Evolutionary conservation across 1,140 invertebrate genomes (phyloP).

Genomic region (Caerostris extrusa): DNA sequence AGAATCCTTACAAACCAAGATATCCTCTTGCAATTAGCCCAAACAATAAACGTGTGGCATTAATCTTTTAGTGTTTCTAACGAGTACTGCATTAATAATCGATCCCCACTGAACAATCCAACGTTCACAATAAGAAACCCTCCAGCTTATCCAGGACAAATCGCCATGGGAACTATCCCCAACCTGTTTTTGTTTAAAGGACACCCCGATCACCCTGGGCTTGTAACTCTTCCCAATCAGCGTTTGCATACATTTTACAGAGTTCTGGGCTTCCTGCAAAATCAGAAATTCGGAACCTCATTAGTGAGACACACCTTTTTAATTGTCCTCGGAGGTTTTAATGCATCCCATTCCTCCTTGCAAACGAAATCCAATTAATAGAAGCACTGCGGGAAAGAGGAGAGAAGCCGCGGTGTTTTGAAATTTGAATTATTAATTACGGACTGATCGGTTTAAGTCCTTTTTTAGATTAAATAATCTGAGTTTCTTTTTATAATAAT

Average conservation of each 20-base stretch:
- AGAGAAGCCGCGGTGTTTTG: conserved; percentile 14
- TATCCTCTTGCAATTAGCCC: too few species aligned
- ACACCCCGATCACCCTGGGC: neutral
- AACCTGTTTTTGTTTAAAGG: conserved; percentile 25
- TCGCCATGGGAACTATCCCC: neutral
- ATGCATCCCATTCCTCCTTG: conserved; percentile 54
- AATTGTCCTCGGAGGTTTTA: conserved; percentile 70
- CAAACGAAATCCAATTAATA: conserved; percentile 52
- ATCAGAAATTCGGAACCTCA: conserved; percentile 66
- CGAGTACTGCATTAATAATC: neutral
- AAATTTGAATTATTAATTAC: conserved; percentile 72
- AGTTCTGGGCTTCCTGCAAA: conserved; percentile 45
- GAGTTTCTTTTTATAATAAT: conserved; percentile 5
- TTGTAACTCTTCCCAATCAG: conserved; percentile 44
- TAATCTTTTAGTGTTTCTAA: too few species aligned
- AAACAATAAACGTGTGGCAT: too few species aligned
- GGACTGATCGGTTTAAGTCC: conserved; percentile 58
- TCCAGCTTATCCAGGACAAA: neutral
- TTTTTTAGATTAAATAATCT: conserved; percentile 53
- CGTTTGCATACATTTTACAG: conserved; percentile 65
- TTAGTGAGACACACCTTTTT: conserved; percentile 71
- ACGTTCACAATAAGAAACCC: neutral
- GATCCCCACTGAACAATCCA: neutral
- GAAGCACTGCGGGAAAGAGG: neutral
- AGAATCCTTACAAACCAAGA: too few species aligned